Percentiles rank a stretch among this genome's conserved stretches.
Conservation (phyloP, 2,113 vertebrate genomes). For the Eonycteris spelaea region DNA sequence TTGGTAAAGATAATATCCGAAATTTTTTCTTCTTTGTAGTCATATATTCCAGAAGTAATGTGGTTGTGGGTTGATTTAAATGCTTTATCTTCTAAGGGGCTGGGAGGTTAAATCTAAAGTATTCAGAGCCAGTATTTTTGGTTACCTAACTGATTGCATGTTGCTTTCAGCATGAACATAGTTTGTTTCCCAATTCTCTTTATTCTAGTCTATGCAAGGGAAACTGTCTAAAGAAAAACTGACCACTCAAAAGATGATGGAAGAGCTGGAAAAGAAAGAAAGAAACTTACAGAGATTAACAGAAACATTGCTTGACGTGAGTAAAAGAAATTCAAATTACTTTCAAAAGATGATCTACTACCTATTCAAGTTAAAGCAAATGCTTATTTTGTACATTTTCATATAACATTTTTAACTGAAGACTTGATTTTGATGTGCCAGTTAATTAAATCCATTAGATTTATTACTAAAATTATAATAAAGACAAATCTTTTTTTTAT, state of each 20-base stretch:
- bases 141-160: background rate
- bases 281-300: slow-evolving; percentile 79
- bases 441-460: slow-evolving; percentile 5
- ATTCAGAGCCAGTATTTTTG: background rate
- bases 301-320: slow-evolving; percentile 85
- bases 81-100: background rate
- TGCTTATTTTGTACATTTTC: slow-evolving; percentile 17
- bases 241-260: slow-evolving; percentile 81
- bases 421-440: background rate
- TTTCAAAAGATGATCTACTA: background rate
- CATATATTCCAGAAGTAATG: background rate
- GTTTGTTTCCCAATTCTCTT: slow-evolving; percentile 48
- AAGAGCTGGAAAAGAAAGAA: slow-evolving; percentile 85
- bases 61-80: background rate
- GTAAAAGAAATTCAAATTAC: slow-evolving; percentile 47
- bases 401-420: background rate
- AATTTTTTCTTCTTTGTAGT: background rate
- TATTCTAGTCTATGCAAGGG: slow-evolving; percentile 84
- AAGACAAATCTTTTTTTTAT: background rate
- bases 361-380: background rate
- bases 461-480: slow-evolving; percentile 22
- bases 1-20: background rate
- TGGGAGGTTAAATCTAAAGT: background rate
- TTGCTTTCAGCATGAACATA: background rate
- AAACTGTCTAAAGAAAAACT: slow-evolving; percentile 84